A percentile compares a stretch with the other conserved stretches of the same genome.
Conservation (phyloP, 2,888 invertebrate genomes). For the Agonum fuliginosum region DNA sequence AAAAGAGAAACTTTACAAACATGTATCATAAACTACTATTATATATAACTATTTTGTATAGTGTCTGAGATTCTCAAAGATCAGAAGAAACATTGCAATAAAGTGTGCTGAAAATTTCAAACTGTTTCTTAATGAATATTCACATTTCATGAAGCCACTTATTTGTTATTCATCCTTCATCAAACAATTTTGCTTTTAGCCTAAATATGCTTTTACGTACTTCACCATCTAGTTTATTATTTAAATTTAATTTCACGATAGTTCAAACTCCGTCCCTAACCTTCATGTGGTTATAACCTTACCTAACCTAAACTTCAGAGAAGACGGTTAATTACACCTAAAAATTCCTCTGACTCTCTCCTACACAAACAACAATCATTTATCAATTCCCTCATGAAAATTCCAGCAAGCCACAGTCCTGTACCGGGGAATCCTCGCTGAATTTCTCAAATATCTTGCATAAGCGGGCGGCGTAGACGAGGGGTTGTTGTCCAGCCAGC, state of each 20-base stretch:
- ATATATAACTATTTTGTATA: too few species aligned
- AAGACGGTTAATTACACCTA: neutral
- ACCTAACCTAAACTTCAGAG: too few species aligned
- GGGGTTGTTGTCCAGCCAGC: neutral
- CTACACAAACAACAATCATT: slow-evolving; percentile 25
- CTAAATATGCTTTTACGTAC: neutral
- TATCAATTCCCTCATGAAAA: slow-evolving; percentile 36
- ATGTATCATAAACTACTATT: too few species aligned
- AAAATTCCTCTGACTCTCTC: neutral
- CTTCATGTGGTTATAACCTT: neutral
- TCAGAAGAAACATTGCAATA: too few species aligned
- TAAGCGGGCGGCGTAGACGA: slow-evolving; percentile 1
- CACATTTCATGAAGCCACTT: too few species aligned
- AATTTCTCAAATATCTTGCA: slow-evolving; percentile 33
- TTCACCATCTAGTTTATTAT: neutral
- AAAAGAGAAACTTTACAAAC: too few species aligned
- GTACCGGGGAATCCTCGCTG: slow-evolving; percentile 4
- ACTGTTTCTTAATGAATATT: too few species aligned
- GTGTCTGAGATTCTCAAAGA: too few species aligned
- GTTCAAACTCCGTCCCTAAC: neutral
- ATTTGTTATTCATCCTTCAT: too few species aligned
- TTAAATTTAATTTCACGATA: neutral
- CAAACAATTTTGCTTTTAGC: neutral
- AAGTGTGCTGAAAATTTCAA: too few species aligned
- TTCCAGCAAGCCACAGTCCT: slow-evolving; percentile 10